phyloP scores from a whole-genome alignment of 2,888 invertebrate species.

The Thumatha senex region DNA sequence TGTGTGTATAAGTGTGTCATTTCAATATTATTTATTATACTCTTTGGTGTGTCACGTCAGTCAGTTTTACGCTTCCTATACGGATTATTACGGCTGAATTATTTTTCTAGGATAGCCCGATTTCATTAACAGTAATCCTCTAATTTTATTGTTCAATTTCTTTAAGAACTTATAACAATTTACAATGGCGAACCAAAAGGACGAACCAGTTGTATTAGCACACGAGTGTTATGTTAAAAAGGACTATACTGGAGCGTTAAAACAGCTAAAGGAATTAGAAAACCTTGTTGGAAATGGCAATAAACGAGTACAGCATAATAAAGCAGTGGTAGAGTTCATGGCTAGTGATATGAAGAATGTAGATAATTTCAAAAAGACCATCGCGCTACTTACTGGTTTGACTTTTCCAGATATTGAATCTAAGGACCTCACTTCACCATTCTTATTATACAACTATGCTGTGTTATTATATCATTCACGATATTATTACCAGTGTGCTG shows the following conservation, averaged over 20 bases:
- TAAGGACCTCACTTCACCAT: slow-evolving; percentile 62
- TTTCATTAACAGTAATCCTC: too few species aligned
- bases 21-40: too few species aligned
- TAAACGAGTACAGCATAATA: slow-evolving; percentile 91
- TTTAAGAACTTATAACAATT: too few species aligned
- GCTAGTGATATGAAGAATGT: slow-evolving; percentile 88
- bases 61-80: too few species aligned
- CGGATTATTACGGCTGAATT: too few species aligned
- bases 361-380: slow-evolving; percentile 87
- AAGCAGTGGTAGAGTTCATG: slow-evolving; percentile 92
- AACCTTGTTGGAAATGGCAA: slow-evolving; percentile 83
- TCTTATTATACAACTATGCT: slow-evolving; percentile 90
- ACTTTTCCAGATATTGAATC: slow-evolving; percentile 69
- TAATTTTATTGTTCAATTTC: too few species aligned
- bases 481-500: slow-evolving; percentile 87
- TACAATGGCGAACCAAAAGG: slow-evolving; percentile 60
- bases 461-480: slow-evolving; percentile 89
- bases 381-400: slow-evolving; percentile 85
- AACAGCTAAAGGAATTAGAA: slow-evolving; percentile 86
- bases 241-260: slow-evolving; percentile 84
- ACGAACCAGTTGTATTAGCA: slow-evolving; percentile 84
- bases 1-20: too few species aligned
- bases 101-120: too few species aligned
- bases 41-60: too few species aligned
- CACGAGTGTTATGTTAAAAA: slow-evolving; percentile 85